A percentile compares a stretch with the other conserved stretches of the same genome.
phyloP scores from a whole-genome alignment of 2,888 invertebrate species.

The Lycia hirtaria region DNA sequence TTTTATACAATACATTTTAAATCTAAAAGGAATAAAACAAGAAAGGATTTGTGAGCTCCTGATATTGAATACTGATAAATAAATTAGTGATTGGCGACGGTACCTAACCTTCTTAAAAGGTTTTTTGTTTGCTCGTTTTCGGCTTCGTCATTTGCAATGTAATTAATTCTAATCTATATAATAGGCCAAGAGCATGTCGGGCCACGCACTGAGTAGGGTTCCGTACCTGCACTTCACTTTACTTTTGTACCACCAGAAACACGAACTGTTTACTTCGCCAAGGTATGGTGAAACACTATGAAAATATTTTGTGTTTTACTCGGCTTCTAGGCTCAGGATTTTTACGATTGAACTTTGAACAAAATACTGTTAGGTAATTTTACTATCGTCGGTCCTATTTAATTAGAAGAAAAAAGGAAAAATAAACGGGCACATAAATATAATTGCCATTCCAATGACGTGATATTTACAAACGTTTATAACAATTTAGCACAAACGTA shows the following conservation, averaged over 20 bases:
- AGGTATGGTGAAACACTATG: too few species aligned
- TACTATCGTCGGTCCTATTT: too few species aligned
- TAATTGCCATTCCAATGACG: conserved; percentile 57
- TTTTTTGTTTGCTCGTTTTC: background rate
- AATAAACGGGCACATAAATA: conserved; percentile 42
- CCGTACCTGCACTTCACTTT: too few species aligned
- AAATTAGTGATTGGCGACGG: conserved; percentile 20
- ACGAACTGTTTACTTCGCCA: too few species aligned
- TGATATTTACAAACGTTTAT: conserved; percentile 63
- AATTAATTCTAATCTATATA: too few species aligned
- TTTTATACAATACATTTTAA: conserved; percentile 7
- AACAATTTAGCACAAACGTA: conserved; percentile 62
- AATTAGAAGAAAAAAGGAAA: background rate
- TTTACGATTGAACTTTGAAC: too few species aligned
- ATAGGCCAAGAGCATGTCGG: too few species aligned
- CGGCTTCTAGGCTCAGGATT: too few species aligned
- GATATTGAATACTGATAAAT: conserved; percentile 24
- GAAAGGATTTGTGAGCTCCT: conserved; percentile 15
- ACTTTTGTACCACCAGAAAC: too few species aligned
- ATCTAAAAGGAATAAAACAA: conserved; percentile 14
- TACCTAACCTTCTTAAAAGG: conserved; percentile 1
- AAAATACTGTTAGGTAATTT: too few species aligned
- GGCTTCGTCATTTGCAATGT: conserved; percentile 28
- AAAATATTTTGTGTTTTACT: too few species aligned
- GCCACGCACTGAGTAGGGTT: too few species aligned